A percentile compares a stretch with the other conserved stretches of the same genome.
phyloP scores from a whole-genome alignment of 2,113 vertebrate genomes.

The Leucosticte australis region DNA sequence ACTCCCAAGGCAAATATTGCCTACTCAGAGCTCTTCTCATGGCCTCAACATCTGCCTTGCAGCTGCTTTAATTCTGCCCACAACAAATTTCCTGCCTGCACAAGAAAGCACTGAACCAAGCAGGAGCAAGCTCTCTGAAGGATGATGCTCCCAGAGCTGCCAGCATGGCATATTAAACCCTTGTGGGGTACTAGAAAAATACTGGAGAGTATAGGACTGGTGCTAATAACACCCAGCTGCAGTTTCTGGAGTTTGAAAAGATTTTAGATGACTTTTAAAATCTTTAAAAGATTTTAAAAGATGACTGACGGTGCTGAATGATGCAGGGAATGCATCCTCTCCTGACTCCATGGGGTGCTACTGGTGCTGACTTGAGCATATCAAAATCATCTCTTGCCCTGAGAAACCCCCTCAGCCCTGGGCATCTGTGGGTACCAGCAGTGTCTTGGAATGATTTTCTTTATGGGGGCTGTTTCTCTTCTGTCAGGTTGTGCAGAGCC shows the following conservation, averaged over 20 bases:
- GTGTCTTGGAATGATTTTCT: background rate
- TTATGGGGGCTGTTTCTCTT: background rate
- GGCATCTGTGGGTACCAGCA: background rate
- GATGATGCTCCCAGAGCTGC: background rate
- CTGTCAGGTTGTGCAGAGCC: background rate
- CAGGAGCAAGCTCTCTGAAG: background rate
- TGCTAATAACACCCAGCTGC: background rate
- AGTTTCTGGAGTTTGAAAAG: background rate
- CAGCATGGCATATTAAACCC: accelerated
- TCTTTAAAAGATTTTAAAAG: background rate
- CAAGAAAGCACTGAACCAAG: background rate
- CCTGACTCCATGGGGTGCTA: background rate
- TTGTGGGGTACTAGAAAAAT: background rate
- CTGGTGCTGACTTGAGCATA: background rate
- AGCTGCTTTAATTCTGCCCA: background rate
- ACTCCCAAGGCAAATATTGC: background rate
- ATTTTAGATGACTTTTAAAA: background rate
- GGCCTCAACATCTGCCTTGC: accelerated
- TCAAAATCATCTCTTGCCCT: background rate
- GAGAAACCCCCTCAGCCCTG: background rate
- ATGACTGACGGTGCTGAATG: background rate
- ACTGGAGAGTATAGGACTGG: background rate
- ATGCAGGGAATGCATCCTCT: background rate
- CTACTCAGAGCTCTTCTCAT: background rate
- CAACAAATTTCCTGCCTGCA: background rate